phyloP scores from a whole-genome alignment of 2,888 invertebrate species.

The Drosophila dives region DNA sequence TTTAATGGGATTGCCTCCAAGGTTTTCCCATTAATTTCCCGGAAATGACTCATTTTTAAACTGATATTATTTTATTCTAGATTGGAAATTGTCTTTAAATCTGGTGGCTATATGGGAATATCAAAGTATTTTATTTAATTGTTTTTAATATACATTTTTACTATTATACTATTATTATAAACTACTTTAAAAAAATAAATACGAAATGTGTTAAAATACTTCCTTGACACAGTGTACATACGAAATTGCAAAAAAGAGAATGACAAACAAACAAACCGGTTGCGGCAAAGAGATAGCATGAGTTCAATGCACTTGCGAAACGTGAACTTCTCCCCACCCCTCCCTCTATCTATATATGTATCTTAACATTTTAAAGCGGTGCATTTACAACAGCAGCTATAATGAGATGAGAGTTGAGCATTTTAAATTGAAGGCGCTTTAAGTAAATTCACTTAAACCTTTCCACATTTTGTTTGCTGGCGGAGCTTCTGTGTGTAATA shows the following conservation, averaged over 20 bases:
- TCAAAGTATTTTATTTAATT: background rate
- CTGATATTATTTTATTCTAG: background rate
- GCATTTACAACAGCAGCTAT: background rate
- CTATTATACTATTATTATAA: too few relatives aligned
- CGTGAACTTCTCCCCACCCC: conserved; percentile 13
- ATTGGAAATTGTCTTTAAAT: too few relatives aligned
- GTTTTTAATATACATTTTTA: too few relatives aligned
- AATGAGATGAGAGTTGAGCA: background rate
- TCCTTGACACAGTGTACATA: background rate
- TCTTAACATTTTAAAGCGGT: conserved; percentile 33
- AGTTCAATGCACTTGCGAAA: conserved; percentile 67
- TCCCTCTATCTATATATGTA: background rate
- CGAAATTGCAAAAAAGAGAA: conserved; percentile 15
- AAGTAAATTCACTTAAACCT: conserved; percentile 19
- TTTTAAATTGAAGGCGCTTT: conserved; percentile 9
- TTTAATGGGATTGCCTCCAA: background rate
- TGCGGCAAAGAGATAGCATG: conserved; percentile 40
- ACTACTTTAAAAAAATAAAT: background rate
- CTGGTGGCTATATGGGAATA: background rate
- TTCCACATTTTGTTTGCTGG: background rate
- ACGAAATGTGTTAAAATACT: background rate
- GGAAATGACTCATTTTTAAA: background rate
- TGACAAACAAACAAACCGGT: conserved; percentile 33
- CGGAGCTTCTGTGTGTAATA: conserved; percentile 21
- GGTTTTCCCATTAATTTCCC: background rate